A percentile compares a stretch with the other conserved stretches of the same genome.
Conservation (phyloP, 2,797 vertebrate species). For the Girardinus metallicus region DNA sequence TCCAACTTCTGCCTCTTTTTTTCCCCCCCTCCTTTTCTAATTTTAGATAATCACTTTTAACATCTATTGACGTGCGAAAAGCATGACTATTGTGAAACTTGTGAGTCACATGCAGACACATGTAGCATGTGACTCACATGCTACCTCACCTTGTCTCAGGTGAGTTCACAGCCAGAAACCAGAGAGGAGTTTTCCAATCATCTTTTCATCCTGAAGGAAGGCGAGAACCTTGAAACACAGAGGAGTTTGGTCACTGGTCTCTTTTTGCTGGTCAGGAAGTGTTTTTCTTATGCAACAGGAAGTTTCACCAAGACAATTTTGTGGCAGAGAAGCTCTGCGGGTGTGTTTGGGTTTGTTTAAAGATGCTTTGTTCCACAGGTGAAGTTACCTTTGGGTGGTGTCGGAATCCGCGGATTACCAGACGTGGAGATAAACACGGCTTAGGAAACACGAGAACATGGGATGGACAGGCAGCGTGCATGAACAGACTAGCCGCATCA, state of each 20-base stretch:
- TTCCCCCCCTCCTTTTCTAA: not conserved
- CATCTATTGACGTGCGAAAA: not conserved
- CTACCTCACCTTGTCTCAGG: slow-evolving; percentile 52
- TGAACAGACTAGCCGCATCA: not conserved
- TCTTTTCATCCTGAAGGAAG: slow-evolving; percentile 1
- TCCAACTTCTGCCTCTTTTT: not conserved
- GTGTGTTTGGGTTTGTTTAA: slow-evolving; percentile 36
- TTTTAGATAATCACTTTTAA: slow-evolving; percentile 1
- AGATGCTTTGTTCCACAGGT: slow-evolving; percentile 32
- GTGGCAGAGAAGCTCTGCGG: slow-evolving; percentile 3
- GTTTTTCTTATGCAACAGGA: not conserved
- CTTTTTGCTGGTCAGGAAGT: not conserved
- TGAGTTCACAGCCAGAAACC: slow-evolving; percentile 27
- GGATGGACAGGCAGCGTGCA: not conserved
- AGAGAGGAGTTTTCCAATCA: slow-evolving; percentile 1
- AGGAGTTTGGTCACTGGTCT: not conserved
- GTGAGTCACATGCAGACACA: slow-evolving; percentile 44
- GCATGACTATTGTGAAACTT: slow-evolving; percentile 21
- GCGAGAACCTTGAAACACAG: slow-evolving; percentile 1
- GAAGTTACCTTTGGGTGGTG: slow-evolving; percentile 22
- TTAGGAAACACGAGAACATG: not conserved
- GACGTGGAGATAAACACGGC: not conserved
- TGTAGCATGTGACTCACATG: too few species aligned
- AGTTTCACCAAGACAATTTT: not conserved
- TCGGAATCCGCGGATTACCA: slow-evolving; percentile 9